These are phyloP conservation scores for Amphiura filiformis DNA, from an alignment of 35 echinoderm and acorn worm genomes.

Conservation along the genomic window DNA sequence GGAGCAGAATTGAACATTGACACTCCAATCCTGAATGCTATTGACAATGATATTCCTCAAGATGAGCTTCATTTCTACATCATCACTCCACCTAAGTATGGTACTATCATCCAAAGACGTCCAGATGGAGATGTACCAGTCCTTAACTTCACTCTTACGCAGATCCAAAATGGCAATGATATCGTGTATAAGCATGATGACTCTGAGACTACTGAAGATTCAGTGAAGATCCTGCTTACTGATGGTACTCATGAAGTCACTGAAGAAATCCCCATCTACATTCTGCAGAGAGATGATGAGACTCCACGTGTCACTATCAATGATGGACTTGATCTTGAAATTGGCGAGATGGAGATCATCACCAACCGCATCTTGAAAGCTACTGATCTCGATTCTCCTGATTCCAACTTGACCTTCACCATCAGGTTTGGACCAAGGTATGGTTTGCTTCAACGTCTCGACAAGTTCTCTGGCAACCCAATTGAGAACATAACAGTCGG, in stretches of 20 bases:
- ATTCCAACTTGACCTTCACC: slow-evolving; percentile 83
- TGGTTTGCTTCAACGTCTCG: slow-evolving; percentile 83
- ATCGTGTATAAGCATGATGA: slow-evolving; percentile 88
- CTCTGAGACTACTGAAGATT: slow-evolving; percentile 82
- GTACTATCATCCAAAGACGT: slow-evolving; percentile 52
- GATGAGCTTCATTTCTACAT: slow-evolving; percentile 93
- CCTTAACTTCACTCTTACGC: slow-evolving; percentile 84
- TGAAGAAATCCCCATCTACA: slow-evolving; percentile 56
- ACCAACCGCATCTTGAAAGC: slow-evolving; percentile 85
- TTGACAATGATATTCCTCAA: slow-evolving; percentile 69
- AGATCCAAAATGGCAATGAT: slow-evolving; percentile 53
- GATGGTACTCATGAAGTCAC: slow-evolving; percentile 93
- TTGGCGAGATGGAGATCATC: slow-evolving; percentile 70
- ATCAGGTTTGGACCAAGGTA: slow-evolving; percentile 69
- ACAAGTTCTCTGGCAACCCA: slow-evolving; percentile 56
- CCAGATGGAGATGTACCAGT: slow-evolving; percentile 46
- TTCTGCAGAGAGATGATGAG: slow-evolving; percentile 84
- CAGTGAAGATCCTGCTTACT: slow-evolving; percentile 75
- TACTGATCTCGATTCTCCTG: slow-evolving; percentile 90
- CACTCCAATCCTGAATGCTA: slow-evolving; percentile 53
- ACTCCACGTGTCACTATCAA: slow-evolving; percentile 91
- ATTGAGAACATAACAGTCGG: slow-evolving; percentile 88
- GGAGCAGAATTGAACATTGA: slow-evolving; percentile 65
- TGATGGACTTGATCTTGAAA: slow-evolving; percentile 93
- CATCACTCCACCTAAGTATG: slow-evolving; percentile 59